Conservation (phyloP, 2,888 invertebrate species). For the Epirrita christyi region DNA sequence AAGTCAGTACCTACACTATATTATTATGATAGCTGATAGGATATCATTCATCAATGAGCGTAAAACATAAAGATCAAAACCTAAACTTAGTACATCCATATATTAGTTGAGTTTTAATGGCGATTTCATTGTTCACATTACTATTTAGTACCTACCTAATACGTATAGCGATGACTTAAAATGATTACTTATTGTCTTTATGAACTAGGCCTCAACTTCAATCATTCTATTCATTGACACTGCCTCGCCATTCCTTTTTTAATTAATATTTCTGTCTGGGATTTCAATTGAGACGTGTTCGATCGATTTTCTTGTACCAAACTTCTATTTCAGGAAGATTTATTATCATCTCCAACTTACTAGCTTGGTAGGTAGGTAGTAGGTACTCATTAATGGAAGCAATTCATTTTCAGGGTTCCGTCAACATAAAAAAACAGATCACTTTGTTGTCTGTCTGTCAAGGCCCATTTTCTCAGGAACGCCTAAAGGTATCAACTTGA, state of each 20-base stretch:
- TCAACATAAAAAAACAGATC: no score
- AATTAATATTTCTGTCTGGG: neutral
- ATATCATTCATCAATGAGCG: neutral
- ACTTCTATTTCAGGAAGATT: neutral
- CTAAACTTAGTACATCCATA: slow-evolving; percentile 4
- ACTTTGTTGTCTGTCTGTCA: no score
- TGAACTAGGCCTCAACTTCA: slow-evolving; percentile 21
- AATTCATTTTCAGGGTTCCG: no score
- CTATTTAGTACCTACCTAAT: no score
- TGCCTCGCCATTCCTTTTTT: neutral
- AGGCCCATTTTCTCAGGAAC: no score
- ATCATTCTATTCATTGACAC: slow-evolving; percentile 27
- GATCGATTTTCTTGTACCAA: neutral
- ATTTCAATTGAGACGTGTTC: neutral
- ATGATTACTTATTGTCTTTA: slow-evolving; percentile 34
- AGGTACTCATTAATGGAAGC: no score
- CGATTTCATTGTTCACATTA: slow-evolving; percentile 50
- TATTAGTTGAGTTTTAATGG: slow-evolving; percentile 21
- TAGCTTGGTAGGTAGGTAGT: no score
- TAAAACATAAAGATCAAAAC: neutral
- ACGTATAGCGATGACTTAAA: slow-evolving; percentile 32
- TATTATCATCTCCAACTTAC: neutral
- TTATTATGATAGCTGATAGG: neutral
- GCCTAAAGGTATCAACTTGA: no score
- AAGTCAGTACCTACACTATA: no score